These are phyloP conservation scores for Cyprinella venusta DNA, from an alignment of 2,797 vertebrate species.

Conservation along the genomic window DNA sequence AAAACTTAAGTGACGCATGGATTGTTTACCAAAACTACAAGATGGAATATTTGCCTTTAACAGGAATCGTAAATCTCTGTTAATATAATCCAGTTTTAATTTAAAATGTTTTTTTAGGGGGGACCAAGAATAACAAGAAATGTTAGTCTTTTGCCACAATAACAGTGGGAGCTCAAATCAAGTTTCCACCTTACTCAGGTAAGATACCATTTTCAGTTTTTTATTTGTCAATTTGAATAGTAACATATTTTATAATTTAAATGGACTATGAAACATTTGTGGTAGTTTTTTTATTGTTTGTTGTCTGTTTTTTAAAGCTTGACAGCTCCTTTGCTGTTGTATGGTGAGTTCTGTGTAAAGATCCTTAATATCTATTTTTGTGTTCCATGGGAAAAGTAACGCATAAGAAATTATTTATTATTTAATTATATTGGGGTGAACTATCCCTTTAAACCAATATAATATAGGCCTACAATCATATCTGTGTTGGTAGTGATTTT, in stretches of 20 bases:
- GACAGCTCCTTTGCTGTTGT: background rate
- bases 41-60: background rate
- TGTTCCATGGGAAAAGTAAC: background rate
- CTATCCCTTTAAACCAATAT: background rate
- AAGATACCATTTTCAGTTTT: background rate
- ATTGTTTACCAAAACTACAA: slow-evolving; percentile 18
- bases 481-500: too few relatives aligned
- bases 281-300: too few relatives aligned
- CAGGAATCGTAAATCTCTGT: background rate
- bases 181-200: slow-evolving; percentile 10
- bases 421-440: background rate
- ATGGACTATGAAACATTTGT: background rate
- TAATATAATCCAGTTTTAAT: background rate
- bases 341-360: background rate
- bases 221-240: background rate
- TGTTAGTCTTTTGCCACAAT: background rate
- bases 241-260: background rate
- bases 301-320: too few relatives aligned
- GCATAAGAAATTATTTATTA: too few relatives aligned
- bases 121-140: background rate
- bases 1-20: background rate
- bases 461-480: too few relatives aligned
- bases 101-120: background rate
- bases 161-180: background rate
- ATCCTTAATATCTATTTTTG: background rate